Evolutionary conservation across 2,888 invertebrate species (phyloP), one percentile per base, ranked within the genome.

Genomic region (Cataglyphis cursor): DNA sequence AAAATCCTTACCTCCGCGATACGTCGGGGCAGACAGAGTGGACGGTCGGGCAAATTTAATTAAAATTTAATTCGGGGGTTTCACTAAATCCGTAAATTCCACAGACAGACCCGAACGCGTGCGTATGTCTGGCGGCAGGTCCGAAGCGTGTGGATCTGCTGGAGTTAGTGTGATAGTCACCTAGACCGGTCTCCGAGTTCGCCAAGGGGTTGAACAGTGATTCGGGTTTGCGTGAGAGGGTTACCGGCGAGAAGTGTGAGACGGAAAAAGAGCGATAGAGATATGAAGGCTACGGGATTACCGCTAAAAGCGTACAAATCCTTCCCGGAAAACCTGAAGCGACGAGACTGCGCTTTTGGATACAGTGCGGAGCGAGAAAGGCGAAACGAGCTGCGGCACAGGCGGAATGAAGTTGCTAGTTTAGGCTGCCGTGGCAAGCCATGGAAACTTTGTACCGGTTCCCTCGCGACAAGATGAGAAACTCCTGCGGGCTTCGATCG

Each of bases 241-340:
- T 89, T 89, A 83, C 64, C 48, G 65, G 76, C 57, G 80, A 81
- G 85, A 61, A 74, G 70, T 44, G 65, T 28, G 41, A 62, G 78
- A 66, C 31, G 21, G 48, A 51, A 51, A 51, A 51, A 51, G 48
- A 51, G 48, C n/a, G 74, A 41, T 15, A 24, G 59, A 81, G 61
- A 83, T 35, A 18, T 59, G 87, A 48, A 48, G 78, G 83, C 82
- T 87, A 85, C 85, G 85, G 91, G 94, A 94, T 94, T 94, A 94
- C 92, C 89, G 92, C 91, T 94, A 93, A 94, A 94, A 94, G 93
- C 93, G 93, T 93, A 93, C 93, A 94, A 94, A 94, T 94, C 93
- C 94, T 91, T 90, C 88, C 89, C 75, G 84, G 59, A 65, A 85
- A 84, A 88, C 88, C 89, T 81, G 64, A 80, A 44, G 74, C 70